These are phyloP conservation scores for Choristoneura fumiferana DNA, from an alignment of 1,140 invertebrate genomes.

Conservation along the genomic window DNA sequence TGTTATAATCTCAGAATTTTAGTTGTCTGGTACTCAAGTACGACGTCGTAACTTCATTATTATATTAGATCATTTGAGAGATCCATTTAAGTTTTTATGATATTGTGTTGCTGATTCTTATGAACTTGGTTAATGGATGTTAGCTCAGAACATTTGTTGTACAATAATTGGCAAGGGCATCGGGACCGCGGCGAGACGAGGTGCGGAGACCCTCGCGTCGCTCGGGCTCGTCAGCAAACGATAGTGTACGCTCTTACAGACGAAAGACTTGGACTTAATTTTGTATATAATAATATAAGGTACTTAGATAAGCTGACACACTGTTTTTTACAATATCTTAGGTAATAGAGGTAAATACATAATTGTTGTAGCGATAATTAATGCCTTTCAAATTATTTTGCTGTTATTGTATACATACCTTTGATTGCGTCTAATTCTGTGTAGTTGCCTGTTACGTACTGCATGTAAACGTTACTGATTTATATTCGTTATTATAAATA, in stretches of 20 bases:
- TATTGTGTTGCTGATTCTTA: constrained; percentile 64
- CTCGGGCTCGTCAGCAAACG: constrained; percentile 47
- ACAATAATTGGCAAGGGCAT: constrained; percentile 18
- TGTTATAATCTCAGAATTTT: not conserved
- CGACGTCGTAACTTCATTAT: constrained; percentile 23
- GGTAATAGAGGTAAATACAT: constrained; percentile 62
- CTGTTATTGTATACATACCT: constrained; percentile 35
- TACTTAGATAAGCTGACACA: constrained; percentile 66
- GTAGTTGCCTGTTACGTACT: constrained; percentile 31
- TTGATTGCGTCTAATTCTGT: constrained; percentile 32
- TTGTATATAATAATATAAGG: constrained; percentile 75
- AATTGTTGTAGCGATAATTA: constrained; percentile 67
- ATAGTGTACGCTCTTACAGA: constrained; percentile 65
- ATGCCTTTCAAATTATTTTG: constrained; percentile 45
- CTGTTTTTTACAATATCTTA: constrained; percentile 77
- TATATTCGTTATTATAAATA: constrained; percentile 5
- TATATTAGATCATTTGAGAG: constrained; percentile 28
- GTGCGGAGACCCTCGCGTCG: too few species aligned
- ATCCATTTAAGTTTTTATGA: constrained; percentile 47
- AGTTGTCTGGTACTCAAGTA: constrained; percentile 23
- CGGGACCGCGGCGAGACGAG: constrained; percentile 23
- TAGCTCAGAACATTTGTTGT: constrained; percentile 39
- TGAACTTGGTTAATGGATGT: constrained; percentile 36
- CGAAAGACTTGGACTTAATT: constrained; percentile 70
- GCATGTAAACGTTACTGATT: constrained; percentile 23